These are phyloP conservation scores for Heteractis magnifica DNA, from an alignment of 92 coral and sea anemone genomes.

Conservation along the genomic window DNA sequence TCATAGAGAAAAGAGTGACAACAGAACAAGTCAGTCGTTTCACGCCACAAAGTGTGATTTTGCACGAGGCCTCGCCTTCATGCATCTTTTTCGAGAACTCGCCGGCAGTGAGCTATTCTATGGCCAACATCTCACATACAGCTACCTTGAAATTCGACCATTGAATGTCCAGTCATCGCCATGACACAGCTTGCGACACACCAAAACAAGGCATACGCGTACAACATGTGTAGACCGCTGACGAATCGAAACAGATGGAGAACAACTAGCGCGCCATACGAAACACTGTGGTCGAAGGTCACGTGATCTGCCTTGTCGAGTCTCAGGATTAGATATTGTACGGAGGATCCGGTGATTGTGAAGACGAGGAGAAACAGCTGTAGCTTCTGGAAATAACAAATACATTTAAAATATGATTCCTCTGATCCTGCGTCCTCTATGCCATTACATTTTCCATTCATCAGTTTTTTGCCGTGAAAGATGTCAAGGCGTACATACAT, in stretches of 20 bases:
- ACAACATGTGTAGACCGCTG: slow-evolving; percentile 63
- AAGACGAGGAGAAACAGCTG: slow-evolving; percentile 48
- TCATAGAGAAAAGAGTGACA: too few relatives aligned
- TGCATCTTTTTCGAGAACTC: not conserved
- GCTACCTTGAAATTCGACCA: slow-evolving; percentile 78
- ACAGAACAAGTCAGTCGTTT: too few relatives aligned
- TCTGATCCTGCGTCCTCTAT: not conserved
- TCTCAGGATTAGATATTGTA: slow-evolving; percentile 57
- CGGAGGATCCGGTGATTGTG: slow-evolving; percentile 50
- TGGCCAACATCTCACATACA: not conserved
- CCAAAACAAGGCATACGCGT: slow-evolving; percentile 76
- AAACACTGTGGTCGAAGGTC: slow-evolving; percentile 50
- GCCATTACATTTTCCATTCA: too few relatives aligned
- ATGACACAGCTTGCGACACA: slow-evolving; percentile 61
- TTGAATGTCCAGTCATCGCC: slow-evolving; percentile 74
- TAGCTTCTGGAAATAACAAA: slow-evolving; percentile 46
- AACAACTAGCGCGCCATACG: slow-evolving; percentile 27
- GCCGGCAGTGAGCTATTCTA: not conserved
- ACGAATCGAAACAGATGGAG: slow-evolving; percentile 60
- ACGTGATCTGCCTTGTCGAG: slow-evolving; percentile 70
- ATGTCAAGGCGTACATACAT: too few relatives aligned
- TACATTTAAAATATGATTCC: not conserved
- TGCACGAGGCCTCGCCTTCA: too few relatives aligned
- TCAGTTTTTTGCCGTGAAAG: too few relatives aligned
- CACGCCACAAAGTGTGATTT: too few relatives aligned